Percentiles rank a stretch among this genome's conserved stretches.
phyloP scores from a whole-genome alignment of 1,140 invertebrate genomes.

The Musca vetustissima region DNA sequence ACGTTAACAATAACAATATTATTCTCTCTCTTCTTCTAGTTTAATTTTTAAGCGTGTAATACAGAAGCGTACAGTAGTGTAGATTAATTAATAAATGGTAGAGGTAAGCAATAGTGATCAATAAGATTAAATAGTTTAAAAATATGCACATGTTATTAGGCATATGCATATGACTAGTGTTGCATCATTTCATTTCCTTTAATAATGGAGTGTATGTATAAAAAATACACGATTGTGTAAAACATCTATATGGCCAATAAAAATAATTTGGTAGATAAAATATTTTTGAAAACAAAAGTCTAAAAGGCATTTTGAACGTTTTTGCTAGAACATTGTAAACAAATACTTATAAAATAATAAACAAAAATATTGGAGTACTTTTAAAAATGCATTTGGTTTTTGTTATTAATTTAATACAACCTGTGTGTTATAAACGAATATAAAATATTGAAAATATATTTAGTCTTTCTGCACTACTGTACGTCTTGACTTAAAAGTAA shows the following conservation, averaged over 20 bases:
- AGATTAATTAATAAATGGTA: background rate
- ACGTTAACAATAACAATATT: constrained; percentile 22
- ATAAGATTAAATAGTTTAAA: background rate
- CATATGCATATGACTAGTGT: constrained; percentile 17
- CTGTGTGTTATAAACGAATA: constrained; percentile 5
- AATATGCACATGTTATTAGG: background rate
- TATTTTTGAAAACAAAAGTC: too few species aligned
- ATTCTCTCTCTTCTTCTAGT: constrained; percentile 3
- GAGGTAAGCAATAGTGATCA: background rate
- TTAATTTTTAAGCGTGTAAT: constrained; percentile 10
- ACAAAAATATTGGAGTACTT: background rate
- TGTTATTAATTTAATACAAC: constrained; percentile 22
- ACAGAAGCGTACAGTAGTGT: constrained; percentile 18
- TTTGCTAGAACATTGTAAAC: background rate
- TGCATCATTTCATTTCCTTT: background rate
- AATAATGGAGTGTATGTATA: background rate
- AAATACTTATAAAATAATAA: constrained; percentile 18
- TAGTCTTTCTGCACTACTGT: constrained; percentile 18
- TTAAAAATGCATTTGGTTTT: constrained; percentile 19
- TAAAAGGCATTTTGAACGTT: too few species aligned
- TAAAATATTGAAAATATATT: constrained; percentile 10
- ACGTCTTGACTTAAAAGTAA: constrained; percentile 4
- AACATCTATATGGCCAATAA: constrained; percentile 7
- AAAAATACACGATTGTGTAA: background rate
- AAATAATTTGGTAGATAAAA: constrained; percentile 3